A percentile compares a stretch with the other conserved stretches of the same genome.
Conservation (phyloP, 53 echinoderm and acorn worm species). For the Arbacia lixula region DNA sequence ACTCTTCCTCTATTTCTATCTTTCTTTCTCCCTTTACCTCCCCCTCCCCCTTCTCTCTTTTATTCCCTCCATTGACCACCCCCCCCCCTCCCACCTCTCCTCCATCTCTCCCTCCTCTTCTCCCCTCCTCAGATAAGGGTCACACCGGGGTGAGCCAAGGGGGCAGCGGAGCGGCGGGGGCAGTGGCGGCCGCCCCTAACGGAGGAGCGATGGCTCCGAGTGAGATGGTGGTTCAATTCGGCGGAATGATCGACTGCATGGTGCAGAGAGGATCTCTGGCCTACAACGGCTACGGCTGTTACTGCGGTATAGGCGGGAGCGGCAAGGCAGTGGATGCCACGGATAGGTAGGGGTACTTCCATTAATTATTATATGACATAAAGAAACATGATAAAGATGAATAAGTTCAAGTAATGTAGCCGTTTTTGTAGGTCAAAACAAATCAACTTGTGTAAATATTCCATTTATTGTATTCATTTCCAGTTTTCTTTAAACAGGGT, state of each 20-base stretch:
- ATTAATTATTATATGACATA: too few relatives aligned
- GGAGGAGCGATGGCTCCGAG: conserved; percentile 38
- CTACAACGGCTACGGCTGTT: conserved; percentile 53
- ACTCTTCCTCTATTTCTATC: too few relatives aligned
- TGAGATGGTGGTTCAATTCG: conserved; percentile 53
- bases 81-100: not conserved
- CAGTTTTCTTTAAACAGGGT: too few relatives aligned
- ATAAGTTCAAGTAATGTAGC: too few relatives aligned
- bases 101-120: not conserved
- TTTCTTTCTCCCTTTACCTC: not conserved
- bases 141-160: not conserved
- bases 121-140: not conserved
- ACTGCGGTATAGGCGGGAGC: conserved; percentile 46
- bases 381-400: too few relatives aligned
- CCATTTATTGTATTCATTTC: too few relatives aligned
- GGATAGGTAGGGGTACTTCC: conserved; percentile 44
- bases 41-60: not conserved
- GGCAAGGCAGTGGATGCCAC: conserved; percentile 40
- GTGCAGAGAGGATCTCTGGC: conserved; percentile 25
- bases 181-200: conserved; percentile 2
- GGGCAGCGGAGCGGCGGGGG: not conserved
- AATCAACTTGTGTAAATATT: too few relatives aligned
- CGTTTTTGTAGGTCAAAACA: too few relatives aligned
- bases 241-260: conserved; percentile 41
- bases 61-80: too few relatives aligned